Evolutionary conservation across 2,113 vertebrate genomes (phyloP), one percentile per base, ranked within the genome.

Genomic region (Gadus macrocephalus): DNA sequence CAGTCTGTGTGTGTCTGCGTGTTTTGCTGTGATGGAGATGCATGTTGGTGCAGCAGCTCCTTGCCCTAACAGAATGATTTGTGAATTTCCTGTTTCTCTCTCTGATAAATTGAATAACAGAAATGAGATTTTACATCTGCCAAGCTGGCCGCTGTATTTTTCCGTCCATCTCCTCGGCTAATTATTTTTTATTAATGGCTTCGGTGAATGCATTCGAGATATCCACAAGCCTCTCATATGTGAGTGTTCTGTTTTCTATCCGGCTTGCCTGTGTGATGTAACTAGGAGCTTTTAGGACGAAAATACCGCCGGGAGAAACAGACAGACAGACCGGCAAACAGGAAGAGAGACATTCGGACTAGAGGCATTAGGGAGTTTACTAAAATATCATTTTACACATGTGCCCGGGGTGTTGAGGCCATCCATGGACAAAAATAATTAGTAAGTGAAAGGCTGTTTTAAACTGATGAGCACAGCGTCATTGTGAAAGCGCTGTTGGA

Each of bases 171-270:
- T 80, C 80, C 82, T 75, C 28, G n/a, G 82, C 85, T 89, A 88
- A 89, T 89, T 88, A 85, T 87, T 85, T 55, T 88, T 86, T 89
- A 90, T 90, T 89, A 88, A 87, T 90, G 89, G 80, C 82, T 69
- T 87, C 78, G 84, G 81, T 82, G 82, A 86, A 86, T 86, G 82
- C 82, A 87, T 88, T 88, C 79, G 86, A 90, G 89, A 86, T 81
- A 81, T 86, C 82, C 85, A 78, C 89, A 75, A 84, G 81, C 86
- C 81, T 85, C 85, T 83, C 81, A 77, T 15, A 16, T 78, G 71
- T 82, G 76, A 87, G 83, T 85, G 86, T 78, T 81, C 72, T 81
- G 73, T 75, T 82, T 79, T 72, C 67, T 75, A 72, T 66, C 42
- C 28, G 22, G 76, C 64, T 53, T 82, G 75, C 27, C 79, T 87